phyloP scores from a whole-genome alignment of 2,113 vertebrate genomes.

The Suricata suricatta region DNA sequence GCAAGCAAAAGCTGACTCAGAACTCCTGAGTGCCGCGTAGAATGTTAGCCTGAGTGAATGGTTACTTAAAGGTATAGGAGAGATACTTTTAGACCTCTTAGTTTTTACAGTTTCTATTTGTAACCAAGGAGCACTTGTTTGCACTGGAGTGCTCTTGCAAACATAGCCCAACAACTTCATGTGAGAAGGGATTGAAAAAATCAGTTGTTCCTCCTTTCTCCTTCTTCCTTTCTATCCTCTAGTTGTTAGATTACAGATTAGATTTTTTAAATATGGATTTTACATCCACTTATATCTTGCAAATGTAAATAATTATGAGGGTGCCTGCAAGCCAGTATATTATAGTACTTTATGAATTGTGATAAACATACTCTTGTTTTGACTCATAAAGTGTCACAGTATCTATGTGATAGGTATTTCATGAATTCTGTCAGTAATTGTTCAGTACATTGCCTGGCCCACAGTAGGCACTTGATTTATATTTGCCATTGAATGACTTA shows the following conservation, averaged over 20 bases:
- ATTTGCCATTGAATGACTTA: background rate
- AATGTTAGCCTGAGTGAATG: background rate
- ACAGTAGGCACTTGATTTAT: background rate
- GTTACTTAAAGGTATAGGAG: background rate
- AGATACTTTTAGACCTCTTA: background rate
- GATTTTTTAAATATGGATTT: background rate
- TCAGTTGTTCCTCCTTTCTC: background rate
- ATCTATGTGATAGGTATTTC: background rate
- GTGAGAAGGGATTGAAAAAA: background rate
- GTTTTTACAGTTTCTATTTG: background rate
- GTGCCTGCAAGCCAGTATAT: background rate
- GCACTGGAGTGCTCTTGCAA: background rate
- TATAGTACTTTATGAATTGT: background rate
- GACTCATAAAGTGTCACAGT: background rate
- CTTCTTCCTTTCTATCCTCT: background rate
- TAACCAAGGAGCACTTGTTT: background rate
- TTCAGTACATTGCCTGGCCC: background rate
- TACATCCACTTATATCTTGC: background rate
- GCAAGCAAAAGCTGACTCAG: background rate
- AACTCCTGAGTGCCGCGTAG: background rate
- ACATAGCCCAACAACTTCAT: background rate
- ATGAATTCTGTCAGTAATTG: constrained; percentile 19
- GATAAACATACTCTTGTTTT: background rate
- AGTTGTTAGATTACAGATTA: constrained; percentile 13
- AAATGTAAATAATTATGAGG: background rate